These are phyloP conservation scores for Homarus gammarus DNA, from an alignment of 2,888 invertebrate genomes.

Conservation along the genomic window DNA sequence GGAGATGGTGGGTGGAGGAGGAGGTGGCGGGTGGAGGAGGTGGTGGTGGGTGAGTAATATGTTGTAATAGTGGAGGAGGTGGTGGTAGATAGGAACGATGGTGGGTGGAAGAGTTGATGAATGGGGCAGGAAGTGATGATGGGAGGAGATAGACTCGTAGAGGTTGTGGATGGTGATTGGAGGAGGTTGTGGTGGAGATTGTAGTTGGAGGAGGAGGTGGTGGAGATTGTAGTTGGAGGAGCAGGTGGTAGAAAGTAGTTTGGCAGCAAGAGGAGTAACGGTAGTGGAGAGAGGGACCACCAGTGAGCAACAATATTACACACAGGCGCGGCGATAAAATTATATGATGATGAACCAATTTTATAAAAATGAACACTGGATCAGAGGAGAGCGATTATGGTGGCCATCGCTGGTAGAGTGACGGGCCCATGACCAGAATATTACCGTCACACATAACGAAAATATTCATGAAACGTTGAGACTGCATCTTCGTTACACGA, in stretches of 20 bases:
- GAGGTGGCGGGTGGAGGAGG: no score
- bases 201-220: neutral
- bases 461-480: neutral
- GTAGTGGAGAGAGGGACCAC: no score
- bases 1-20: no score
- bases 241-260: neutral
- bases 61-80: no score
- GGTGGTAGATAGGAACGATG: no score
- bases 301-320: neutral
- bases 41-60: no score
- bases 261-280: no score
- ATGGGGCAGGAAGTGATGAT: no score
- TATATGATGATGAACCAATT: slow-evolving; percentile 17
- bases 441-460: neutral
- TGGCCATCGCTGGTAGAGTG: neutral
- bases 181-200: no score
- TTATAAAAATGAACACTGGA: neutral
- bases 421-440: neutral
- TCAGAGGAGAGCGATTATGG: slow-evolving; percentile 12
- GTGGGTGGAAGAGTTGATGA: no score
- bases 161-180: no score
- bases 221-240: neutral
- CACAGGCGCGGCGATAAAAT: slow-evolving; percentile 2
- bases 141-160: no score
- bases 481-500: neutral